These are phyloP conservation scores for Leptopilina drosophilae DNA, from an alignment of 2,888 invertebrate species.

Conservation along the genomic window DNA sequence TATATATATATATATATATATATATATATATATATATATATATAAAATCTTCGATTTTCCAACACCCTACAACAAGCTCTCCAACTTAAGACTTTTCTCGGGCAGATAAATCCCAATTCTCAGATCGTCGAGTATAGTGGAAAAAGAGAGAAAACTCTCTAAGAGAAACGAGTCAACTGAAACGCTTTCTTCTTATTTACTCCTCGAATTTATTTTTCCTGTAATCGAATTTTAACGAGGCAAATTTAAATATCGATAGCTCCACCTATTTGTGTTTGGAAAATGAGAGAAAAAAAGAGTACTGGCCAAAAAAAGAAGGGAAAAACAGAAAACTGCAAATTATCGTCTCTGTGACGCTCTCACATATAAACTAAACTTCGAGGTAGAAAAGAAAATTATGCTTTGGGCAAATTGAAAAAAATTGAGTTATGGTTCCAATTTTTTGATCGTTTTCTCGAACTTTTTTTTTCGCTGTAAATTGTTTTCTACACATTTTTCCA, in stretches of 20 bases:
- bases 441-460: not conserved
- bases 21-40: not conserved
- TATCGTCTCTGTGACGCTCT: not conserved
- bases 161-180: not conserved
- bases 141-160: not conserved
- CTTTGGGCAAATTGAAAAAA: not conserved
- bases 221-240: conserved; percentile 29
- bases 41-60: conserved; percentile 35
- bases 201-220: conserved; percentile 8
- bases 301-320: too few relatives aligned
- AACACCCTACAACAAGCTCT: conserved; percentile 29
- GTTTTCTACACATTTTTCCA: not conserved
- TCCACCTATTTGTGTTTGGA: not conserved
- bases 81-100: conserved; percentile 28
- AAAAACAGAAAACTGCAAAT: not conserved
- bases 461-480: not conserved
- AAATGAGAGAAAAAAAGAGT: not conserved
- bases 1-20: conserved; percentile 5
- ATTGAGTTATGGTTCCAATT: not conserved
- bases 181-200: conserved; percentile 5
- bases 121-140: conserved; percentile 8
- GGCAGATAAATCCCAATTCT: conserved; percentile 18
- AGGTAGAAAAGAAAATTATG: not conserved
- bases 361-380: not conserved
- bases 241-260: conserved; percentile 37